Conservation (phyloP, 2,797 vertebrate species). For the Dermochelys coriacea region DNA sequence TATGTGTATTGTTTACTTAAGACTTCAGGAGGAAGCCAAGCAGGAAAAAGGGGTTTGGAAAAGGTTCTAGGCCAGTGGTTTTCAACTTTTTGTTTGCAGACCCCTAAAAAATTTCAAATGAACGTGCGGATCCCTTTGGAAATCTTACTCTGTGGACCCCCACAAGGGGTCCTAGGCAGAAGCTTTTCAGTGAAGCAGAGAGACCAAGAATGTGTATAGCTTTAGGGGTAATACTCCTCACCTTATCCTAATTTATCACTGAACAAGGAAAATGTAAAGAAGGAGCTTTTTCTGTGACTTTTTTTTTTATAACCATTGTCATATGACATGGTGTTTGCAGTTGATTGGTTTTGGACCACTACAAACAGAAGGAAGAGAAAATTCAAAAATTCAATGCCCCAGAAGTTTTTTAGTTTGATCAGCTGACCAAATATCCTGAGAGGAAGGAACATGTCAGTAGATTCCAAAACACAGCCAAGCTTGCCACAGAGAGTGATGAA, state of each 20-base stretch:
- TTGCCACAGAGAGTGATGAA: background rate
- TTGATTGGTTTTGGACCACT: constrained; percentile 33
- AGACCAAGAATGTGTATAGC: background rate
- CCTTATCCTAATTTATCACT: background rate
- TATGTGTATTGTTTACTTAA: background rate
- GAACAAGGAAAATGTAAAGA: background rate
- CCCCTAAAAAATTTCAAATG: background rate
- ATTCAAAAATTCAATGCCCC: background rate
- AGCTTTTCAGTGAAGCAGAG: background rate
- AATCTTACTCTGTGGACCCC: background rate
- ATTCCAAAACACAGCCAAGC: background rate
- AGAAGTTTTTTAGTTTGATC: background rate
- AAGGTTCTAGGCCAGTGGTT: background rate
- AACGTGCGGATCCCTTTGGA: background rate
- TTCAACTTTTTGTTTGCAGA: background rate
- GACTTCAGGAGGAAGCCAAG: background rate
- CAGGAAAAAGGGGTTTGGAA: background rate
- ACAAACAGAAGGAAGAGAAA: fast-evolving
- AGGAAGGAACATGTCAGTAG: fast-evolving
- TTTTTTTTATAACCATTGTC: constrained; percentile 26
- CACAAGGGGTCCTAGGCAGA: background rate
- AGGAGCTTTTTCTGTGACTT: constrained; percentile 20
- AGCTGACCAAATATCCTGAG: background rate
- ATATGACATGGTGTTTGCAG: constrained; percentile 42
- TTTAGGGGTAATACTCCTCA: background rate